Percentiles rank a stretch among this genome's conserved stretches.
These are phyloP conservation scores for Drosophila phalerata DNA, from an alignment of 2,888 invertebrate genomes.

Conservation along the genomic window DNA sequence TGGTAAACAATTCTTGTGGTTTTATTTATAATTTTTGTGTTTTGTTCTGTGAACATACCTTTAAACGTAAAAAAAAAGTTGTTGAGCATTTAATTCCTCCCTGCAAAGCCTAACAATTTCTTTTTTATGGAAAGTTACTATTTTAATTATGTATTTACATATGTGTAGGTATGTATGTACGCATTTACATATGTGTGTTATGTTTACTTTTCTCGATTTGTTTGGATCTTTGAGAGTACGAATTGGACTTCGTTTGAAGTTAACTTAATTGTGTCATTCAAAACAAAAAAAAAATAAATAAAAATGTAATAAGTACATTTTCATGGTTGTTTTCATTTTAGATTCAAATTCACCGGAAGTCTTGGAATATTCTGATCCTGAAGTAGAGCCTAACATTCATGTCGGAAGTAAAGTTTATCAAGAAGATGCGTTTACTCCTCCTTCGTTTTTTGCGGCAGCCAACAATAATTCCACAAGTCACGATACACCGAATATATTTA, in stretches of 20 bases:
- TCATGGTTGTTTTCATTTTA: constrained; percentile 6
- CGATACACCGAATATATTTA: constrained; percentile 14
- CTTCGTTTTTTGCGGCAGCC: constrained; percentile 7
- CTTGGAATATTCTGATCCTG: constrained; percentile 55
- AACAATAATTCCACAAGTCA: neutral
- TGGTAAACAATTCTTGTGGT: neutral
- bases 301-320: neutral
- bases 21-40: neutral
- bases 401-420: constrained; percentile 2
- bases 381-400: constrained; percentile 48
- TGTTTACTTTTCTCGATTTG: no score
- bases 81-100: no score
- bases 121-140: no score
- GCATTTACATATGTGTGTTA: no score
- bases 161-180: no score
- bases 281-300: neutral
- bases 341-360: constrained; percentile 25
- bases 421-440: constrained; percentile 13
- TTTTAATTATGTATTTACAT: no score
- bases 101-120: no score
- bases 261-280: neutral
- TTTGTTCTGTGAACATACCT: neutral
- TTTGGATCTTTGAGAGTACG: no score
- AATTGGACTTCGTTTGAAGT: no score
- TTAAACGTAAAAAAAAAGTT: neutral